Evolutionary conservation across 2,888 invertebrate genomes (phyloP).

Genomic region (Drepana falcataria): DNA sequence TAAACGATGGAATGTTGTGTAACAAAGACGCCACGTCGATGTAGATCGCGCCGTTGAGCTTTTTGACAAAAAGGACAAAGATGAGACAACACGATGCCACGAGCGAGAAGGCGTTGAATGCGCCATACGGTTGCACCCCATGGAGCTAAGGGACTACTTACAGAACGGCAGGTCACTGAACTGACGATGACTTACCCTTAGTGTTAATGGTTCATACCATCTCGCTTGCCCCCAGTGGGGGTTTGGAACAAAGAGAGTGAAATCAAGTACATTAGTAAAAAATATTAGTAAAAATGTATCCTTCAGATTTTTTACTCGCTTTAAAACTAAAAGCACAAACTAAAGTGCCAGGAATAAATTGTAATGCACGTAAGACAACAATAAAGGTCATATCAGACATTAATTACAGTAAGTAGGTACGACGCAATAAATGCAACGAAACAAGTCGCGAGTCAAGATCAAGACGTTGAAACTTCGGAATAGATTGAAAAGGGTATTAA

Average conservation of each 20-base stretch:
- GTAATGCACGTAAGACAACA: no score
- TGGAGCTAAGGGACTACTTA: slow-evolving; percentile 58
- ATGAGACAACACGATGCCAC: slow-evolving; percentile 40
- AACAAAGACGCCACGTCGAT: slow-evolving; percentile 3
- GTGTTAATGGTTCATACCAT: slow-evolving; percentile 26
- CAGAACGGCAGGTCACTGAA: slow-evolving; percentile 65
- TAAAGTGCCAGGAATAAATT: no score
- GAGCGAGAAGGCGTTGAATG: slow-evolving; percentile 49
- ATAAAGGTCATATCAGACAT: no score
- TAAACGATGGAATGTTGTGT: slow-evolving; percentile 3
- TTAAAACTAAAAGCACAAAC: no score
- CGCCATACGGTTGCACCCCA: slow-evolving; percentile 59
- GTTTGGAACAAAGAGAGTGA: no score
- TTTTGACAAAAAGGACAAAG: slow-evolving; percentile 41
- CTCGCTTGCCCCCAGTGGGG: slow-evolving; percentile 24
- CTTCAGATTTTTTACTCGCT: no score
- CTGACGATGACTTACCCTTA: slow-evolving; percentile 50
- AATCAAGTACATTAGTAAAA: no score
- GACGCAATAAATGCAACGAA: background rate
- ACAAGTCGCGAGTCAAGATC: background rate
- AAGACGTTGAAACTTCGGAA: background rate
- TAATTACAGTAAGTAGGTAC: background rate
- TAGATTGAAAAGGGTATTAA: slow-evolving; percentile 5
- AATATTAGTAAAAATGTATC: no score
- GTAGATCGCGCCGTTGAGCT: slow-evolving; percentile 3